Percentiles rank a stretch among this genome's conserved stretches.
These are phyloP conservation scores for Arvicanthis niloticus DNA, from an alignment of 2,113 vertebrate species.

Conservation along the genomic window DNA sequence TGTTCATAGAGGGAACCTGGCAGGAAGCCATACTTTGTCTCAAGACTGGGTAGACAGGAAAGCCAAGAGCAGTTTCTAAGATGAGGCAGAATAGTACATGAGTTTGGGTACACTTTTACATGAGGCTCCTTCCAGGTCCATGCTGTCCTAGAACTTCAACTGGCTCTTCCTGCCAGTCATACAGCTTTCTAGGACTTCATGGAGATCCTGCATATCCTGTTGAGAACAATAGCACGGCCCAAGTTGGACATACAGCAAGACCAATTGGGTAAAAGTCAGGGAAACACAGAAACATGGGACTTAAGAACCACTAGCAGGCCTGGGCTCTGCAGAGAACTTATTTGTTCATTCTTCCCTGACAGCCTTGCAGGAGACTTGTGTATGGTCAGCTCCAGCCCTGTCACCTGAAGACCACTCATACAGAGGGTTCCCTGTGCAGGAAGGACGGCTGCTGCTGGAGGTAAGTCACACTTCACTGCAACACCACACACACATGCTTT, in stretches of 20 bases:
- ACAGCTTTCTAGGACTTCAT: not conserved
- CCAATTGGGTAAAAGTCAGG: accelerated
- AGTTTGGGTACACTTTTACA: not conserved
- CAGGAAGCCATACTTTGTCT: not conserved
- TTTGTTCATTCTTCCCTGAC: slow-evolving; percentile 69
- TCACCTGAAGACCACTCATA: slow-evolving; percentile 85
- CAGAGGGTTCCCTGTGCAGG: slow-evolving; percentile 85
- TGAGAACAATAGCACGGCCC: not conserved
- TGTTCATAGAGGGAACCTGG: not conserved
- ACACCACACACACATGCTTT: not conserved
- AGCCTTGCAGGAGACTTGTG: slow-evolving; percentile 91
- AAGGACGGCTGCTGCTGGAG: slow-evolving; percentile 95
- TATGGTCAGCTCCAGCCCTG: slow-evolving; percentile 85
- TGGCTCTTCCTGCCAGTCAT: not conserved
- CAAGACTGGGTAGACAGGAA: not conserved
- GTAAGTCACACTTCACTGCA: slow-evolving; percentile 84
- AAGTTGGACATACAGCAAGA: not conserved
- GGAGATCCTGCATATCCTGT: not conserved
- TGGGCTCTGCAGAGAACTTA: not conserved
- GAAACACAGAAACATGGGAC: not conserved
- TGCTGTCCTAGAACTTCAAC: not conserved
- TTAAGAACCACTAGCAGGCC: not conserved
- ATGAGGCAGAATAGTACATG: no score
- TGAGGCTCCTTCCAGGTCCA: not conserved
- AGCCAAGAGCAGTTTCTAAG: not conserved